Percentiles rank a stretch among this genome's conserved stretches.
These are phyloP conservation scores for Mystacornis crossleyi DNA, from an alignment of 2,113 vertebrate species.

Conservation along the genomic window DNA sequence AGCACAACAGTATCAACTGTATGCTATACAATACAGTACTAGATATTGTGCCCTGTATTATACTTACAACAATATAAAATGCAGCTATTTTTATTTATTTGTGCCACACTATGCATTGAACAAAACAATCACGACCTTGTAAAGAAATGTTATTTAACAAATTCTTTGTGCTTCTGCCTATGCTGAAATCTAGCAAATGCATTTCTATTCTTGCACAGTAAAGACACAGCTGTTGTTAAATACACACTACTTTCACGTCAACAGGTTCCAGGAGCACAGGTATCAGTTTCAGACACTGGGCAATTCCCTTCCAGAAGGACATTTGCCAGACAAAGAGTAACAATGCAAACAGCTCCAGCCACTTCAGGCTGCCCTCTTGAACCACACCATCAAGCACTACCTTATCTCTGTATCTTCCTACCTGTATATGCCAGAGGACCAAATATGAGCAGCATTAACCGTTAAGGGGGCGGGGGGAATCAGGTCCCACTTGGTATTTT, in stretches of 20 bases:
- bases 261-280: conserved; percentile 7
- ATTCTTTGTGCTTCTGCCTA: neutral
- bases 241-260: neutral
- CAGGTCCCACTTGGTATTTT: conserved; percentile 48
- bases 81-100: neutral
- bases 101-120: neutral
- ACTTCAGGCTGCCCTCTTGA: conserved; percentile 11
- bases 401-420: conserved; percentile 56
- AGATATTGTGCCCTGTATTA: neutral
- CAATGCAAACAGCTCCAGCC: conserved; percentile 53
- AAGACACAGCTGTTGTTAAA: neutral
- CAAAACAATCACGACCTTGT: neutral
- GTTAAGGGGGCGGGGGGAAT: neutral
- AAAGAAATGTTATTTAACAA: neutral
- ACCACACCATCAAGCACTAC: conserved; percentile 17
- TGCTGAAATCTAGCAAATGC: neutral
- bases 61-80: neutral
- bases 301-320: neutral
- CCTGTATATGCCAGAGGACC: conserved; percentile 63
- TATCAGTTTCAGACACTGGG: neutral
- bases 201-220: neutral
- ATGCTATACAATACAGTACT: neutral
- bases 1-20: neutral
- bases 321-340: conserved; percentile 49
- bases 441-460: conserved; percentile 43